A percentile compares a stretch with the other conserved stretches of the same genome.
phyloP scores from a whole-genome alignment of 2,888 invertebrate species.

The Zaprionus obscuricornis region DNA sequence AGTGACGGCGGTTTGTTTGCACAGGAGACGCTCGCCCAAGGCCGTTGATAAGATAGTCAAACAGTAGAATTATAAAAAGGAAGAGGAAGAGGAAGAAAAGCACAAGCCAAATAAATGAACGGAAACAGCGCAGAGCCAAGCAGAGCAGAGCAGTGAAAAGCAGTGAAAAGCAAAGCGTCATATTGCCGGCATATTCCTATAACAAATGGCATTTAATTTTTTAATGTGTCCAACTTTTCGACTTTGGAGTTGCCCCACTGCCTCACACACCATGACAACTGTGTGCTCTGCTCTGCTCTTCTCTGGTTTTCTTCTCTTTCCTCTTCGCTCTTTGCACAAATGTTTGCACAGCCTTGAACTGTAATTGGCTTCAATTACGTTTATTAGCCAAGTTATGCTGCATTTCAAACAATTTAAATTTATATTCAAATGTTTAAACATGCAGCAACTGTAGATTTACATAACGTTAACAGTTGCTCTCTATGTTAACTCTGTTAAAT shows the following conservation, averaged over 20 bases:
- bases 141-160: constrained; percentile 6
- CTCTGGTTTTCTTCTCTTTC: no score
- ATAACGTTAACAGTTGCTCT: no score
- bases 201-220: constrained; percentile 42
- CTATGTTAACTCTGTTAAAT: no score
- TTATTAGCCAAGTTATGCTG: not conserved
- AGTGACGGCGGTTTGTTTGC: constrained; percentile 16
- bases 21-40: constrained; percentile 45
- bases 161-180: not conserved
- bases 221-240: constrained; percentile 17
- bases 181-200: constrained; percentile 27
- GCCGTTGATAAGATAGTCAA: constrained; percentile 61
- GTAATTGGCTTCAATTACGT: constrained; percentile 21
- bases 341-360: constrained; percentile 21
- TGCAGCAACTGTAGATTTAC: no score
- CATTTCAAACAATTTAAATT: no score
- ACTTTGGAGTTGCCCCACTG: constrained; percentile 1
- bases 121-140: constrained; percentile 1
- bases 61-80: constrained; percentile 14
- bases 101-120: not conserved
- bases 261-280: not conserved
- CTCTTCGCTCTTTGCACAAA: no score
- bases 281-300: not conserved
- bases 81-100: constrained; percentile 13
- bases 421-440: no score